phyloP scores from a whole-genome alignment of 2,888 invertebrate species.

The Pyrrhia umbra region DNA sequence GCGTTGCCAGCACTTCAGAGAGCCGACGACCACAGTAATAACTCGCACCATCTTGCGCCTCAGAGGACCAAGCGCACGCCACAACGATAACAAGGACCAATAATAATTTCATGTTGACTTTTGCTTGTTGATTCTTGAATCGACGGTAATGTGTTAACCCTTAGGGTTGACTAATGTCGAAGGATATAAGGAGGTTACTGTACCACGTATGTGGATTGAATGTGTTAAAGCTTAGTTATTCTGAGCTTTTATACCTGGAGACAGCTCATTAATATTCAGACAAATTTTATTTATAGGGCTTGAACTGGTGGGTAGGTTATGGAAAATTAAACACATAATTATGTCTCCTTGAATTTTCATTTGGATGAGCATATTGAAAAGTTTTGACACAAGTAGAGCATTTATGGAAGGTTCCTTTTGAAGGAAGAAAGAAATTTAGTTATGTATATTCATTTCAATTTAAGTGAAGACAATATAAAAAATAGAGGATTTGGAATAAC shows the following conservation, averaged over 20 bases:
- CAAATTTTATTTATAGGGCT: slow-evolving; percentile 14
- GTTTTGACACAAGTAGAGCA: neutral
- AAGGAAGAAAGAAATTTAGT: neutral
- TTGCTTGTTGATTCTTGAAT: neutral
- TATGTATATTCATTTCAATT: too few species aligned
- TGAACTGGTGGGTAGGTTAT: slow-evolving; percentile 19
- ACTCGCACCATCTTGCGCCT: slow-evolving; percentile 24
- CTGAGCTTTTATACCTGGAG: slow-evolving; percentile 40
- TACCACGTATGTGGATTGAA: slow-evolving; percentile 29
- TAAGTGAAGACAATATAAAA: neutral
- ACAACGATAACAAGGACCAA: slow-evolving; percentile 30
- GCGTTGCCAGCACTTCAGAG: slow-evolving; percentile 23
- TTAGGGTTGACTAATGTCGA: neutral
- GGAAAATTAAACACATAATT: slow-evolving; percentile 22
- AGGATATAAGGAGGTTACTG: slow-evolving; percentile 3
- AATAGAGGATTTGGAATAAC: neutral
- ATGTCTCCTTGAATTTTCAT: slow-evolving; percentile 18
- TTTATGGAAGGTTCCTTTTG: neutral
- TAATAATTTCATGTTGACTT: slow-evolving; percentile 34
- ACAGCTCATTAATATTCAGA: slow-evolving; percentile 44
- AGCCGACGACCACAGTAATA: slow-evolving; percentile 48
- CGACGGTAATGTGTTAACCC: neutral
- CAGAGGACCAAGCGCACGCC: slow-evolving; percentile 21
- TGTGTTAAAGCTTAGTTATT: slow-evolving; percentile 16
- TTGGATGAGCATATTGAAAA: slow-evolving; percentile 8